Percentiles rank a stretch among this genome's conserved stretches.
Evolutionary conservation across 2,888 invertebrate species (phyloP).

Genomic region (Endomychus coccineus): DNA sequence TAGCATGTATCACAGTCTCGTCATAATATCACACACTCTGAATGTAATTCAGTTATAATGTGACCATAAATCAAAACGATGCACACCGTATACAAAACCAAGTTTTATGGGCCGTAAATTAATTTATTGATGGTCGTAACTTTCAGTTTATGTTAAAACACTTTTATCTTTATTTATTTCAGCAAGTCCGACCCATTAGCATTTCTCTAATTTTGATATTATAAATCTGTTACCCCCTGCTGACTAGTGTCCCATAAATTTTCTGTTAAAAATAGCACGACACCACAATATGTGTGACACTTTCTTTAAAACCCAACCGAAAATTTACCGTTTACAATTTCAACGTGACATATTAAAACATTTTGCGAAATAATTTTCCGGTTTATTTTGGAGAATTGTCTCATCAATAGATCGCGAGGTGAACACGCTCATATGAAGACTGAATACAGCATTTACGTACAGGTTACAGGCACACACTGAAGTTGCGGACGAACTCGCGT

Average conservation of each 20-base stretch:
- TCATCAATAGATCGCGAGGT: conserved; percentile 14
- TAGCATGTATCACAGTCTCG: conserved; percentile 26
- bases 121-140: conserved; percentile 36
- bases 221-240: neutral
- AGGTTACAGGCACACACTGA: conserved; percentile 38
- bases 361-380: too few relatives aligned
- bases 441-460: conserved; percentile 8
- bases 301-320: too few relatives aligned
- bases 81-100: conserved; percentile 20
- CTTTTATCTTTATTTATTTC: conserved; percentile 19
- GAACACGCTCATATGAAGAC: conserved; percentile 8
- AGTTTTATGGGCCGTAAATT: conserved; percentile 37
- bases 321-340: too few relatives aligned
- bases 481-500: conserved; percentile 43
- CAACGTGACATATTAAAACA: too few relatives aligned
- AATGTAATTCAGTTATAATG: conserved; percentile 27
- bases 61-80: conserved; percentile 30
- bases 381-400: too few relatives aligned
- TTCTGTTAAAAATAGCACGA: too few relatives aligned
- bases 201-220: neutral
- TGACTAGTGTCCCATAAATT: conserved; percentile 1
- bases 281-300: too few relatives aligned
- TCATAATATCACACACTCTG: conserved; percentile 18
- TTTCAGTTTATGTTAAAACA: conserved; percentile 28
- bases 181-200: conserved; percentile 4